phyloP scores from a whole-genome alignment of 2,797 vertebrate species.

The Petrocephalus sullivani region DNA sequence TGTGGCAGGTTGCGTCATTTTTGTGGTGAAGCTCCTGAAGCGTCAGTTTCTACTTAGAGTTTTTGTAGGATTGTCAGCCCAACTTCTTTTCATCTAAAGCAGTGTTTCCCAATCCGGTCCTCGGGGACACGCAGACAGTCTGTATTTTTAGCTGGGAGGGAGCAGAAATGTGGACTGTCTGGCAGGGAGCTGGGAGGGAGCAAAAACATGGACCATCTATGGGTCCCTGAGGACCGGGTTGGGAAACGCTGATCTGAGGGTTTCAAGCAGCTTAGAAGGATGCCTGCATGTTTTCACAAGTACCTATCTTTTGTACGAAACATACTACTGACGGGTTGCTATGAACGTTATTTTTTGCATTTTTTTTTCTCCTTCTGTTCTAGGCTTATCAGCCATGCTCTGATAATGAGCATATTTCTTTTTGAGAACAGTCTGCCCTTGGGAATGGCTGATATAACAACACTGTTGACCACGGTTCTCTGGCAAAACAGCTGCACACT shows the following conservation, averaged over 20 bases:
- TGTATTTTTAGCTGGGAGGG: not conserved
- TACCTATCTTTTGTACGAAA: not conserved
- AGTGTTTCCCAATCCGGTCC: not conserved
- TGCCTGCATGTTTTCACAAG: not conserved
- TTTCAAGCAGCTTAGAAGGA: not conserved
- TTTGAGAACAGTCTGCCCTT: constrained; percentile 1
- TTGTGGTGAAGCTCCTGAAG: not conserved
- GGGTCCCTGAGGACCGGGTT: not conserved
- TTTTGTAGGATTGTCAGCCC: not conserved
- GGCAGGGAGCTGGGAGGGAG: too few species aligned
- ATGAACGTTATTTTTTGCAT: not conserved
- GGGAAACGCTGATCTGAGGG: not conserved
- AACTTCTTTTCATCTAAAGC: not conserved
- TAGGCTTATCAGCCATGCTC: not conserved
- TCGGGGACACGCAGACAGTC: not conserved
- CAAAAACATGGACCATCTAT: not conserved
- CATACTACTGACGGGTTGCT: not conserved
- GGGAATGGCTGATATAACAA: not conserved
- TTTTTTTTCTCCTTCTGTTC: not conserved
- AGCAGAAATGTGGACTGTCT: not conserved
- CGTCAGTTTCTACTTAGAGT: not conserved
- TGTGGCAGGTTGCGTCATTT: not conserved
- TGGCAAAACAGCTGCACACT: not conserved
- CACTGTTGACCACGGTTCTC: not conserved
- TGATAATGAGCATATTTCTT: not conserved